These are phyloP conservation scores for Halichoeres trimaculatus DNA, from an alignment of 2,113 vertebrate genomes.

Conservation along the genomic window DNA sequence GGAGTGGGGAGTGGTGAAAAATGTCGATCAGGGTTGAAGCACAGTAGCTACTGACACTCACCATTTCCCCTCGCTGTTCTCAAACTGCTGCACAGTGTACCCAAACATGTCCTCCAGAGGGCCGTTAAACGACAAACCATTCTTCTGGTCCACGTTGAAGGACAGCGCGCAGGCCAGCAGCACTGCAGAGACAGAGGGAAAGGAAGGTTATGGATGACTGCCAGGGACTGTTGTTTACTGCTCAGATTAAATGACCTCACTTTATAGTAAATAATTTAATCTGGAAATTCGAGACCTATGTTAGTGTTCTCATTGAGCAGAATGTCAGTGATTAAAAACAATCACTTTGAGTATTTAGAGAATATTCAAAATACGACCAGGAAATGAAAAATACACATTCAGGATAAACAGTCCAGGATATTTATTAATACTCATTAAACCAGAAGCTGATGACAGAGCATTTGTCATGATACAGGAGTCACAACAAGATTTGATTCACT, in stretches of 20 bases:
- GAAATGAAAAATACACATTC: slow-evolving; percentile 35
- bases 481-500: background rate
- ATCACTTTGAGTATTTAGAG: slow-evolving; percentile 17
- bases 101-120: slow-evolving; percentile 96
- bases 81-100: slow-evolving; percentile 96
- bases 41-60: slow-evolving; percentile 73
- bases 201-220: background rate
- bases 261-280: slow-evolving; percentile 19
- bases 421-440: background rate
- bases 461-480: background rate
- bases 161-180: slow-evolving; percentile 78
- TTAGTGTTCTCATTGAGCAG: background rate
- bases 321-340: slow-evolving; percentile 18
- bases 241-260: slow-evolving; percentile 11
- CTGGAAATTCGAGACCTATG: slow-evolving; percentile 12
- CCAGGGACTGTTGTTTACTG: background rate
- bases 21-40: background rate
- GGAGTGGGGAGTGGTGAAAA: background rate
- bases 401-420: background rate
- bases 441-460: background rate
- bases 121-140: slow-evolving; percentile 90
- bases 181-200: slow-evolving; percentile 68
- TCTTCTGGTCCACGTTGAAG: slow-evolving; percentile 97
- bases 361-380: background rate
- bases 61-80: slow-evolving; percentile 98